Evolutionary conservation across 2,797 vertebrate genomes (phyloP).

Genomic region (Neostethus bicornis): DNA sequence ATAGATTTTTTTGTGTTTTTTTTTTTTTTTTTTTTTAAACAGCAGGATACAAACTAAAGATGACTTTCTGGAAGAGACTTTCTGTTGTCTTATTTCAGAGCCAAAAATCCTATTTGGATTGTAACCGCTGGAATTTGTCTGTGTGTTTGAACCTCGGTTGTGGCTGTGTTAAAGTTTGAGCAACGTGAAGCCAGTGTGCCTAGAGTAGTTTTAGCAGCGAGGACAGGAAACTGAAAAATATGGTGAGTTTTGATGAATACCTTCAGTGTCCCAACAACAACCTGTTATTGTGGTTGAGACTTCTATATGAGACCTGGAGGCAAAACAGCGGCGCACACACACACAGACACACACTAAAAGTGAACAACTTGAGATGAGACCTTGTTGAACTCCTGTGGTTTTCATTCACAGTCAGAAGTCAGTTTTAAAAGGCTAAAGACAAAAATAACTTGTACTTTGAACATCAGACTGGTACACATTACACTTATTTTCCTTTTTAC

Average conservation of each 20-base stretch:
- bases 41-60: constrained; percentile 11
- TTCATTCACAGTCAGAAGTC: constrained; percentile 55
- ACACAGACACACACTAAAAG: constrained; percentile 30
- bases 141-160: constrained; percentile 20
- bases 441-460: constrained; percentile 48
- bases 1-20: no score
- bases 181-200: constrained; percentile 30
- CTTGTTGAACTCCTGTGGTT: constrained; percentile 56
- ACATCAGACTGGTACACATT: constrained; percentile 26
- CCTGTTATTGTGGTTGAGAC: constrained; percentile 68
- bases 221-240: constrained; percentile 45
- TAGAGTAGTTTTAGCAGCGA: constrained; percentile 35
- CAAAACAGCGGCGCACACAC: constrained; percentile 13
- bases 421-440: constrained; percentile 61
- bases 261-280: constrained; percentile 62
- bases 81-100: constrained; percentile 15
- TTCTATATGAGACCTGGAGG: constrained; percentile 55
- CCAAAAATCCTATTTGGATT: constrained; percentile 32
- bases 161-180: constrained; percentile 22
- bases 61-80: constrained; percentile 18
- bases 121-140: constrained; percentile 47
- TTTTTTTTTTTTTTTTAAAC: no score
- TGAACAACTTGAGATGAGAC: constrained; percentile 46
- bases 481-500: constrained; percentile 19
- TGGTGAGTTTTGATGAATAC: constrained; percentile 56